Evolutionary conservation across 2,113 vertebrate species (phyloP).

Genomic region (Peromyscus californicus): DNA sequence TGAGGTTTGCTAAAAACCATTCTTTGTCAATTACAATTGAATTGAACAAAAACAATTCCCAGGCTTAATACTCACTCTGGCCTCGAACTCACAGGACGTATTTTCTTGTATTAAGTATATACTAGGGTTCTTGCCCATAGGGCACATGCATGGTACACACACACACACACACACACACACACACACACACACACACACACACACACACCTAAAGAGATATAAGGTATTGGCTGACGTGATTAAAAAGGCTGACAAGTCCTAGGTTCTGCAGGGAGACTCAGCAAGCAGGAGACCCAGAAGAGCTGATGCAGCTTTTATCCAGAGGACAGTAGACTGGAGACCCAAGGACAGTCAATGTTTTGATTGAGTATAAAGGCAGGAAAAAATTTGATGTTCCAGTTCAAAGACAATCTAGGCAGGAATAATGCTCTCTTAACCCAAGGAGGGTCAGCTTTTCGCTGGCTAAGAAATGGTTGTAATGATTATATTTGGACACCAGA

Average conservation of each 20-base stretch:
- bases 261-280: neutral
- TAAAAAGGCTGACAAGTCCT: neutral
- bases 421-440: neutral
- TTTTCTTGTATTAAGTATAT: neutral
- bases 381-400: neutral
- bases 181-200: neutral
- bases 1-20: neutral
- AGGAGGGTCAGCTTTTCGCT: neutral
- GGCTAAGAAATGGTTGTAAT: neutral
- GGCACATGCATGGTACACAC: neutral
- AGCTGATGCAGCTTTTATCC: neutral
- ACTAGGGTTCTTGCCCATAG: neutral
- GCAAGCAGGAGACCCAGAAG: neutral
- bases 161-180: neutral
- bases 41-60: neutral
- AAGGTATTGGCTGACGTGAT: neutral
- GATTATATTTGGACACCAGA: neutral
- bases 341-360: neutral
- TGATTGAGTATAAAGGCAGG: neutral
- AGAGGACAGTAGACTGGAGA: neutral
- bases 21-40: constrained; percentile 28
- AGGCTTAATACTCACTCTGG: neutral
- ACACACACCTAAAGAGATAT: neutral
- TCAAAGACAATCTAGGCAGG: neutral
- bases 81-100: too few species aligned